Evolutionary conservation across 1,140 invertebrate genomes (phyloP), one percentile per base, ranked within the genome.

Genomic region (Heliconius congener): DNA sequence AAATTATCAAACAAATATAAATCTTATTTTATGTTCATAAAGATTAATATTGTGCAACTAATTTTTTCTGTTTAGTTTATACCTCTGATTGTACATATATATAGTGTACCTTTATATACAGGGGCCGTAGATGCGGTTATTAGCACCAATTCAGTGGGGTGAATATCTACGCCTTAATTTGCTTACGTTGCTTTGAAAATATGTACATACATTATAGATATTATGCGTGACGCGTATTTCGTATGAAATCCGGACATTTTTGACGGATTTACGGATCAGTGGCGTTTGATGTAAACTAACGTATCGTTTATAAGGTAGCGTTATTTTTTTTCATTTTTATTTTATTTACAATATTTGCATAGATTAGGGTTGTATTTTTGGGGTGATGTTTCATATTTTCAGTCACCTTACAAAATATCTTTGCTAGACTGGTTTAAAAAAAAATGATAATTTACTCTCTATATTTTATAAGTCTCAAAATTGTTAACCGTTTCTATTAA

Each of bases 101-200:
- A 71, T 70, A 74, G 66, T 4, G 13, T 16, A 46, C 4, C 42
- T 46, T 16, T 3, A 16, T 46, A 46, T 46, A 16, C 74, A 73
- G 80, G 71, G 78, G 78, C 66, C 75, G 79, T 80, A 77, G 79
- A 80, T 81, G 81, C 78, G 76, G 81, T 85, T 85, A 85, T 85
- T 85, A 85, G 84, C 84, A 85, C 77, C 84, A 83, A 84, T 85
- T 85, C 84, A 84, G 82, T 84, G 84, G 84, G 84, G 84, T 85
- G 84, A 85, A 85, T 85, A 85, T 85, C 84, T 82, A 77, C 77
- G 78, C 81, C 81, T 82, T 82, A 85, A 85, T 85, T 85, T 85
- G 84, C 84, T 82, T 85, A 85, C 82, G 80, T 75, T 73, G 81
- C 82, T 83, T 81, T 83, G 80, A 83, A 85, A 83, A 83, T 83